These are phyloP conservation scores for Macroramphosus scolopax DNA, from an alignment of 2,797 vertebrate species.

Conservation along the genomic window DNA sequence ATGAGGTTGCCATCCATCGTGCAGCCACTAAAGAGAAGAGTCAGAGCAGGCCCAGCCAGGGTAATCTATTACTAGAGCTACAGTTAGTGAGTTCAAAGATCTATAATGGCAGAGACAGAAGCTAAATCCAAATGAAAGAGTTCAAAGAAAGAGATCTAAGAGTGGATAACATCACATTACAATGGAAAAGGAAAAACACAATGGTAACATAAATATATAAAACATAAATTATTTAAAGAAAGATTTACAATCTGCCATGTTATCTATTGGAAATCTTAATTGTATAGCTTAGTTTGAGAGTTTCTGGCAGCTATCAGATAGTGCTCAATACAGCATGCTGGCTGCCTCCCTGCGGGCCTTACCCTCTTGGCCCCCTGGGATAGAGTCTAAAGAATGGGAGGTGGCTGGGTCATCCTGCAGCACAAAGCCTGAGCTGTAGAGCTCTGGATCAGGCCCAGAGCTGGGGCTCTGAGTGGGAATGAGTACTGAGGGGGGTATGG, in stretches of 20 bases:
- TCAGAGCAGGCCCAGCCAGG: slow-evolving; percentile 59
- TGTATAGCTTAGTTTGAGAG: slow-evolving; percentile 19
- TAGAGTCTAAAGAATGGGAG: slow-evolving; percentile 94
- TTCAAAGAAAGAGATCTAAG: slow-evolving; percentile 39
- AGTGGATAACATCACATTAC: slow-evolving; percentile 21
- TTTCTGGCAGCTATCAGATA: slow-evolving; percentile 77
- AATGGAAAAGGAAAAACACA: slow-evolving; percentile 38
- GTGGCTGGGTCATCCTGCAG: slow-evolving; percentile 94
- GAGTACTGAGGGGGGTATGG: slow-evolving; percentile 93
- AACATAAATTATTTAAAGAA: no score
- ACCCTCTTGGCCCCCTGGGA: slow-evolving; percentile 97
- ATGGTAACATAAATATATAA: slow-evolving; percentile 48
- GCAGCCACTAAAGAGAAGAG: no score
- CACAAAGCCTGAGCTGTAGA: slow-evolving; percentile 96
- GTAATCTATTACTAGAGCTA: slow-evolving; percentile 61
- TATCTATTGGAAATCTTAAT: no score
- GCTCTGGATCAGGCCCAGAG: slow-evolving; percentile 82
- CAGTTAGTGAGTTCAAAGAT: slow-evolving; percentile 74
- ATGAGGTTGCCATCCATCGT: no score
- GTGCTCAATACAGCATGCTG: slow-evolving; percentile 85
- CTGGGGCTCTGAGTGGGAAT: slow-evolving; percentile 91
- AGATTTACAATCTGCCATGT: no score
- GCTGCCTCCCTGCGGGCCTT: slow-evolving; percentile 89
- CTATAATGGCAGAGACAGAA: slow-evolving; percentile 70
- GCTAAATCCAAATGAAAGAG: slow-evolving; percentile 55